Percentiles rank a stretch among this genome's conserved stretches.
Conservation (phyloP, 2,888 invertebrate genomes). For the Apomyelois bistriatella region DNA sequence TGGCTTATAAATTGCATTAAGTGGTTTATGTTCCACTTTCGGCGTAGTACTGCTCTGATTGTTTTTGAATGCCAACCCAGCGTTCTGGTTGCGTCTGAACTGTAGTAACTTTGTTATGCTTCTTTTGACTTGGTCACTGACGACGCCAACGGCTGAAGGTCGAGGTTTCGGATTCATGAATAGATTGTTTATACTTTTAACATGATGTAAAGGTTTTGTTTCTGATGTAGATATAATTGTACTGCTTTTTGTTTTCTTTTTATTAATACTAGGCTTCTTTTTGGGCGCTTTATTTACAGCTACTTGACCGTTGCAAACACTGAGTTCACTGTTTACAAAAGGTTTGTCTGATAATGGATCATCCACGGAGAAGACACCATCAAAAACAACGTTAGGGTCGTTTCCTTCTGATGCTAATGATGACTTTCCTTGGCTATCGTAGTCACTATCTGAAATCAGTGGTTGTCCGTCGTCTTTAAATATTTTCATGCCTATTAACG, state of each 20-base stretch:
- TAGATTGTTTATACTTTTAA: background rate
- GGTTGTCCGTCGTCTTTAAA: slow-evolving; percentile 24
- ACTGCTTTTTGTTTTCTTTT: background rate
- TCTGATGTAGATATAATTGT: background rate
- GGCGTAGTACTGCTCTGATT: background rate
- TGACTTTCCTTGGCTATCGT: slow-evolving; percentile 52
- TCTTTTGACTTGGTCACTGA: slow-evolving; percentile 43
- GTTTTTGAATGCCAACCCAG: background rate
- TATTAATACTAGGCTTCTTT: slow-evolving; percentile 9
- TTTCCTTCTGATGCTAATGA: slow-evolving; percentile 42
- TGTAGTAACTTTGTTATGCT: slow-evolving; percentile 52
- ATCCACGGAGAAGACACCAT: slow-evolving; percentile 59
- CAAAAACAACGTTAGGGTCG: slow-evolving; percentile 45
- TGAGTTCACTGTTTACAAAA: slow-evolving; percentile 13
- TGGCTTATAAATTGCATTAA: slow-evolving; percentile 26
- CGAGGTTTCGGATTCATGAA: background rate
- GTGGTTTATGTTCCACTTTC: background rate
- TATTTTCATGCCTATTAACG: slow-evolving; percentile 56
- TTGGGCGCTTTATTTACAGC: slow-evolving; percentile 16
- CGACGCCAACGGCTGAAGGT: slow-evolving; percentile 5
- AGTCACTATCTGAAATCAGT: slow-evolving; percentile 41
- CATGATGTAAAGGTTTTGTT: background rate
- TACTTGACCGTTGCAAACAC: slow-evolving; percentile 18
- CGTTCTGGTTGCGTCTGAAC: slow-evolving; percentile 36
- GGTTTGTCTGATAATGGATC: slow-evolving; percentile 16